These are phyloP conservation scores for Hoplias malabaricus DNA, from an alignment of 2,113 vertebrate genomes.

Conservation along the genomic window DNA sequence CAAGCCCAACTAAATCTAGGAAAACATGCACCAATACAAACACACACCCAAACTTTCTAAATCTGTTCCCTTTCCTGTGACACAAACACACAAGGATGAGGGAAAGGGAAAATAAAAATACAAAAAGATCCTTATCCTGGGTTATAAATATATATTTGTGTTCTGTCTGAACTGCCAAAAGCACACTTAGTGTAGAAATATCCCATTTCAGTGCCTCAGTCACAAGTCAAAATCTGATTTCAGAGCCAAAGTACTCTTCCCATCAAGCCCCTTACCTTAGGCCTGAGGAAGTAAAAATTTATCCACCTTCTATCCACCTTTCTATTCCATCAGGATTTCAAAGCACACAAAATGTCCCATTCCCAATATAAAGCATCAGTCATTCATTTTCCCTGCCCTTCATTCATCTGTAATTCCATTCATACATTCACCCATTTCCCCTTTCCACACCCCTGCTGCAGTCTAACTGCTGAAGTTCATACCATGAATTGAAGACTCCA, in stretches of 20 bases:
- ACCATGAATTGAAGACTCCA: slow-evolving; percentile 64
- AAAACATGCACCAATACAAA: neutral
- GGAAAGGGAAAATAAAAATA: neutral
- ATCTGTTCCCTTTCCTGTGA: neutral
- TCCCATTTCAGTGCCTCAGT: slow-evolving; percentile 59
- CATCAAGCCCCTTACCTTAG: neutral
- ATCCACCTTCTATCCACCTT: slow-evolving; percentile 13
- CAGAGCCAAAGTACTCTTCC: too few relatives aligned
- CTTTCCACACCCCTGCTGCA: slow-evolving; percentile 18
- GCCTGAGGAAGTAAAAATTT: neutral
- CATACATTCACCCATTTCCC: neutral
- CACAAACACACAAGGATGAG: neutral
- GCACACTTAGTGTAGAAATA: slow-evolving; percentile 40
- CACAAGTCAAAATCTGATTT: slow-evolving; percentile 57
- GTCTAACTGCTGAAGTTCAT: slow-evolving; percentile 59
- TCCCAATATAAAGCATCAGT: slow-evolving; percentile 46
- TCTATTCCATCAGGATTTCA: slow-evolving; percentile 7
- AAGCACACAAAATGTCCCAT: slow-evolving; percentile 44
- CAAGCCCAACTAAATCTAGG: neutral
- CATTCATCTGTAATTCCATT: neutral
- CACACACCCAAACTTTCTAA: neutral
- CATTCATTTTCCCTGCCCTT: neutral
- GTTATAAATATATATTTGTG: neutral
- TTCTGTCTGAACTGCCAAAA: slow-evolving; percentile 33
- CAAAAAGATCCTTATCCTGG: neutral